Base-by-base conservation (phyloP, 2,888 invertebrate genomes). In the Apodemia zela region DNA sequence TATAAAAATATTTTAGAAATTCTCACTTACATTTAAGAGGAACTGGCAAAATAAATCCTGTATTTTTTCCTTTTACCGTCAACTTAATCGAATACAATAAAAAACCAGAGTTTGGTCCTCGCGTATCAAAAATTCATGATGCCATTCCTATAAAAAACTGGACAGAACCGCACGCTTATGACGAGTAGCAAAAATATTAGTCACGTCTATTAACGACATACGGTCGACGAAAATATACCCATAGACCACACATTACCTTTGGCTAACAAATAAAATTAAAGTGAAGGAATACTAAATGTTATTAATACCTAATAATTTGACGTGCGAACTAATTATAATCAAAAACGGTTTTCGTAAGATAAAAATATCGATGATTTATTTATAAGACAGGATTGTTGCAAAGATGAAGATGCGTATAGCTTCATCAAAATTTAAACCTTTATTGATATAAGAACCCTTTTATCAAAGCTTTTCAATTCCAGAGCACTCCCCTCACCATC, bases 31-130 rank as follows among this genome's bases (percentile, higher is more conserved):
- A 86, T 83, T 85, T 86, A 89, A 86, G 87, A 91, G 91, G 91
- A 91, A 91, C 91, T 90, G 91, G 91, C 89, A 87, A 90, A 89
- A 90, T 82, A 89, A 90, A 90, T 89, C 87, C 86, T 88, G 88
- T 87, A 87, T 85, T 78, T 73, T 78, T 54, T 54, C 54, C 81
- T 76, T 71, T 68, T 65, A 66, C 74, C 76, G 74, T 76, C 72
- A 78, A 80, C 73, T 72, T 78, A 79, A 70, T 66, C 62, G 64
- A 77, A 78, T 79, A 80, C 71, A 75, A 79, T 33, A 82, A 81
- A 80, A 80, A 83, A 83, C 81, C 83, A 79, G 77, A 78, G 77
- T 70, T 87, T 89, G 89, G 89, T 89, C 88, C 86, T 83, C 82
- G 73, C 80, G 75, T 87, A 70, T 72, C 68, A 82, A 82, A 76